Base-by-base conservation (phyloP, 2,113 vertebrate genomes). In the Gambusia affinis region DNA sequence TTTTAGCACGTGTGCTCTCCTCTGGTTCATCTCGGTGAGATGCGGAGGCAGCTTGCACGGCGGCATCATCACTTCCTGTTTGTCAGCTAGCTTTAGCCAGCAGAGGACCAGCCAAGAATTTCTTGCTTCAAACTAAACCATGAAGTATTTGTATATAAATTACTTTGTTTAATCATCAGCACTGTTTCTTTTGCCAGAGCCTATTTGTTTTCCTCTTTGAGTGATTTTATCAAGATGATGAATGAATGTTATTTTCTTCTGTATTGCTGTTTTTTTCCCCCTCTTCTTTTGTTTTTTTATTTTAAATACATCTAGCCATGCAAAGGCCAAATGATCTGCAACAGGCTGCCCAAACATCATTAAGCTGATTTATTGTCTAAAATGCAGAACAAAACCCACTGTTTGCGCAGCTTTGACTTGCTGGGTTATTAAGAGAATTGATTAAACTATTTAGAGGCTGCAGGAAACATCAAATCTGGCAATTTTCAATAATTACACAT, bases 281-380 rank as follows among this genome's bases (percentile, higher is more conserved):
- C 2, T 37, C 35, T 3, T 35, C 35, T 35, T 83, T 85, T 88
- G 64, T 71, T 4, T 84, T 2, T 24, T 24, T 3, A 2, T 15
- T 84, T 85, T 82, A 85, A 91, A 88, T 81, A 79, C 84, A 73
- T 83, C 80, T 75, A 68, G 84, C 76, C 79, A 60, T 76, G 57
- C 71, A 81, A 72, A 84, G 80, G 74, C 74, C 73, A 64, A 76
- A 60, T 62, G 71, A 75, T 84, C 75, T 76, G 35, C 44, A 77
- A 67, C 17, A 11, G 29, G 74, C 72, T 29, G 64, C 82, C 70
- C 64, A 22, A 64, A 72, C 83, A 78, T 68, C 78, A 89, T 89
- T 88, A 88, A 75, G 83, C 67, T 88, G 88, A 89, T 86, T 85
- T 85, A 82, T 87, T 77, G 64, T 75, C 68, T 61, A 35, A 80